Base-by-base conservation (phyloP, 2,797 vertebrate species). In the Neopelma chrysocephalum region DNA sequence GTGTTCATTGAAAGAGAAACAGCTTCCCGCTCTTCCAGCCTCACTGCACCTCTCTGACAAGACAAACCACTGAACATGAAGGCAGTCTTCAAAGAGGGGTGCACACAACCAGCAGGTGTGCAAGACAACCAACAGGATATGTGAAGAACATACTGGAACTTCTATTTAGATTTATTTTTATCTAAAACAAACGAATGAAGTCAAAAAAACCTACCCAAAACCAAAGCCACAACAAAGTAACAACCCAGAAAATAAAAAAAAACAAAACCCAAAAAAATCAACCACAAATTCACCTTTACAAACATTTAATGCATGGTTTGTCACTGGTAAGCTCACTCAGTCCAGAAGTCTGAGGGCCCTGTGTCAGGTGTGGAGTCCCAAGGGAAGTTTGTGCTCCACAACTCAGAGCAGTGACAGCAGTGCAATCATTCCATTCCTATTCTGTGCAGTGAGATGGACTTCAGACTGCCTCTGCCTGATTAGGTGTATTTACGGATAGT, bases 401-500 rank as follows among this genome's bases (percentile, higher is more conserved):
- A 22, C 0, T 0, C 4, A 5, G 26, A 62, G 0, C 0, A 4
- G 34, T 31, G 10, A 58, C 18, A 42, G 13, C 4, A 5, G 20
- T 1, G 0, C 4, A 4, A 36, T n/a, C 25, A 16, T 15, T 53
- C 31, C 36, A 21, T 43, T 69, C 18, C 14, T 26, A 22, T 45
- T 25, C 31, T 31, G 25, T 10, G 25, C 27, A 40, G 9, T 21
- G 26, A 9, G 7, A 90, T 10, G 32, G 15, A 64, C 12, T 4
- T 4, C 43, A 73, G 50, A 21, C 50, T 51, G 21, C 12, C 11
- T 36, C 58, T 54, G 29, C 23, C 56, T 48, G 15, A 18, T 61
- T 43, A 84, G 5, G 14, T 34, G 47, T 32, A 76, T 32, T 68
- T 38, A 76, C 9, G 10, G 21, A 53, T 32, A 57, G 11, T 3